These are phyloP conservation scores for Brachyrhaphis roseni DNA, from an alignment of 2,797 vertebrate species.

Conservation along the genomic window DNA sequence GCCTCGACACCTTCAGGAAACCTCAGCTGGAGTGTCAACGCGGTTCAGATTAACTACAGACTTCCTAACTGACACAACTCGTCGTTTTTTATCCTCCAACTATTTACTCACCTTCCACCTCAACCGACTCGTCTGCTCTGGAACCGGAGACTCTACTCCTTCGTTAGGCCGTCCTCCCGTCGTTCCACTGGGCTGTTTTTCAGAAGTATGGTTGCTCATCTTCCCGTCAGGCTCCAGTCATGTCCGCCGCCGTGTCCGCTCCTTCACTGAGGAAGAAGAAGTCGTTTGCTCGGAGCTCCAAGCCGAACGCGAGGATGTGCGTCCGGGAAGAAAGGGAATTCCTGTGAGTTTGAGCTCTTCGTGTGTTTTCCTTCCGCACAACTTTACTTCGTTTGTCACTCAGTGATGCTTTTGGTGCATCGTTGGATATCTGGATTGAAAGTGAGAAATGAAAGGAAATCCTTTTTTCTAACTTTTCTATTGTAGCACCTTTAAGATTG, in stretches of 20 bases:
- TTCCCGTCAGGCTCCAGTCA: constrained; percentile 22
- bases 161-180: not conserved
- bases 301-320: constrained; percentile 71
- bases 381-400: not conserved
- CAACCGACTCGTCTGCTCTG: not conserved
- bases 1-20: constrained; percentile 53
- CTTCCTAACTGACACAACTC: constrained; percentile 38
- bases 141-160: not conserved
- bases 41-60: constrained; percentile 46
- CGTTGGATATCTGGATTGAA: not conserved
- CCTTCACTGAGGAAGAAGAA: constrained; percentile 76
- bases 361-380: not conserved
- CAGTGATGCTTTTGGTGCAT: too few species aligned
- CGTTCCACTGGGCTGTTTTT: constrained; percentile 6
- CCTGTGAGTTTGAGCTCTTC: constrained; percentile 68
- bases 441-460: not conserved
- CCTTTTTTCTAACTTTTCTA: not conserved
- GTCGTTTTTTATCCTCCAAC: not conserved
- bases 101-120: not conserved
- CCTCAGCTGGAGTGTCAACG: constrained; percentile 25
- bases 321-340: constrained; percentile 60
- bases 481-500: not conserved
- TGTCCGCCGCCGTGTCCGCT: constrained; percentile 71
- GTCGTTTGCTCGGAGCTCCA: constrained; percentile 51
- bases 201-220: constrained; percentile 69